Base-by-base conservation (phyloP, 2,888 invertebrate species). In the Parasteatoda lunata region DNA sequence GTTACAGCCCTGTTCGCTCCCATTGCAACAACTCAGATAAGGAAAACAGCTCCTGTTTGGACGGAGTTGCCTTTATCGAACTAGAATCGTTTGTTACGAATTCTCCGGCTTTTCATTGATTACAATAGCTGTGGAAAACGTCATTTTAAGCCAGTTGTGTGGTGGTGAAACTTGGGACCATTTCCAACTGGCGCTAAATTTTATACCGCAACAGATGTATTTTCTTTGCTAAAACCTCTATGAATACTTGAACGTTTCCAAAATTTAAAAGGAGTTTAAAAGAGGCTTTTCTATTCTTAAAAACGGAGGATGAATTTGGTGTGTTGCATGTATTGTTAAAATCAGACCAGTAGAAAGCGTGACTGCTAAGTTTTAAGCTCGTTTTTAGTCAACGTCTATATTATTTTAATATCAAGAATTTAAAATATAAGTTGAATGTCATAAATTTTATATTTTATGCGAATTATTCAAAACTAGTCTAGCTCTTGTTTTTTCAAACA, bases 31-130 rank as follows among this genome's bases (percentile, higher is more conserved):
- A 79, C 84, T 73, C 64, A 75, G 84, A 84, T 84, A 84, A 84
- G 78, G 68, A 75, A 79, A 84, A 75, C 73, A 64, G 78, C 84
- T 84, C 78, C 79, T 68, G 75, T 75, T 78, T 49, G 52, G 64
- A 69, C 75, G 59, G 69, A n/a, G 75, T 15, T 52, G 69, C 69
- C 59, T 73, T 73, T 84, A 78, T 84, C 84, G 64, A 52, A 75
- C 68, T 65, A 30, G 73, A 78, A 70, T 84, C 84, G 66, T 72
- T 68, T 64, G 77, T 75, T 70, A 48, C 47, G 84, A 84, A 84
- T 84, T 79, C 79, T 51, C 78, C 70, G 66, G 84, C 84, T 79
- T 84, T 84, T 78, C 84, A 84, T 84, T 84, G 84, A 84, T 78
- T 75, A 69, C 78, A 79, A 84, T 79, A 78, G 84, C 68, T 51